Evolutionary conservation across 37 sponge, comb jelly and placozoan species (phyloP), one percentile per base, ranked within the genome.

Genomic region (Mnemiopsis leidyi): DNA sequence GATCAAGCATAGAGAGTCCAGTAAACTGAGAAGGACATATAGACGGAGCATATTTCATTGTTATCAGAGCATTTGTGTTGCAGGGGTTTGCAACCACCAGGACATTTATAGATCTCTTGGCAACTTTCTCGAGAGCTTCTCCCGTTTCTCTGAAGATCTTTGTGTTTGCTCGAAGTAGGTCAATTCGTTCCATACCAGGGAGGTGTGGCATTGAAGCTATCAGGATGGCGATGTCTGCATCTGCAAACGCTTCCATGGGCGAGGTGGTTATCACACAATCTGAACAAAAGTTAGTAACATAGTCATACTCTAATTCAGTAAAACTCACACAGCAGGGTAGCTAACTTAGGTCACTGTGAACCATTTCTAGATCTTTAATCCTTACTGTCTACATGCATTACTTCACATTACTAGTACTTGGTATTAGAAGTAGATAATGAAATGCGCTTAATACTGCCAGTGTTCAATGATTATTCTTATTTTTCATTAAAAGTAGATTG

Each of bases 111-210:
- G 95, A 93, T 85, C 96, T 97, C 94, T 98, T 98, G 38, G 97
- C 99, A 93, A 92, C 39, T 67, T 93, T 48, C 33, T 97, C 94
- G 30, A 98, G 92, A 39, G 96, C 95, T 82, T 95, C 95, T 0
- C 99, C 99, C 38, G 96, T 96, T 3, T 94, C 93, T 92, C 95
- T 95, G 94, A 98, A 98, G 77, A 98, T 98, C 92, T 94, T 95
- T 0, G 95, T 96, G 69, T 98, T 98, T 61, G 95, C 96, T 82
- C 95, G 95, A 40, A 98, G 95, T 37, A 98, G 94, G 95, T 98
- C 99, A 40, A 94, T 96, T 39, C 99, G 93, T 95, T 95, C 94
- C 97, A 98, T 98, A 21, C 99, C 99, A 73, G 97, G 96, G 71
- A 76, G 93, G 40, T 97, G 94, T 13, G 75, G 75, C 25, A 71